These are phyloP conservation scores for Drosophila albomicans DNA, from an alignment of 1,140 invertebrate species.

Conservation along the genomic window DNA sequence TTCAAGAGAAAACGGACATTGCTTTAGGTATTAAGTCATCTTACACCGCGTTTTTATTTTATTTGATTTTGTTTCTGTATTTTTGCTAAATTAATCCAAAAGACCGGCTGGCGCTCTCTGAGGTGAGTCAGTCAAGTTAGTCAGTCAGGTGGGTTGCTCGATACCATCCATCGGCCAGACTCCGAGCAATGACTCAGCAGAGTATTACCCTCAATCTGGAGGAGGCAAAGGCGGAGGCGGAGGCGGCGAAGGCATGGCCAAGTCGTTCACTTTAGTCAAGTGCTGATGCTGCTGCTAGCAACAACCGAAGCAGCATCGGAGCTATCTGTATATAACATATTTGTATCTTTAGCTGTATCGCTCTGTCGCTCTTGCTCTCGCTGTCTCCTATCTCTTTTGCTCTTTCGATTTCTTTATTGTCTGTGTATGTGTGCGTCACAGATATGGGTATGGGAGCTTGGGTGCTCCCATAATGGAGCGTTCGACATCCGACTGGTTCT, in stretches of 20 bases:
- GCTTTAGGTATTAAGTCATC: constrained; percentile 72
- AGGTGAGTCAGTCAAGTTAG: constrained; percentile 55
- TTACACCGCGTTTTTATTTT: constrained; percentile 19
- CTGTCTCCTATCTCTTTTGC: not conserved
- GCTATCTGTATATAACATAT: constrained; percentile 32
- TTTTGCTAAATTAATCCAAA: constrained; percentile 49
- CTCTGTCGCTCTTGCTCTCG: constrained; percentile 20
- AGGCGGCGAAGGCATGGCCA: constrained; percentile 36
- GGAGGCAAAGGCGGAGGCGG: constrained; percentile 24
- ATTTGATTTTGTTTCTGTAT: not conserved
- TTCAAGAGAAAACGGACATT: constrained; percentile 61
- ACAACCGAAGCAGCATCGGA: constrained; percentile 17
- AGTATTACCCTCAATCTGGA: constrained; percentile 41
- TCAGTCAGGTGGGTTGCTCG: constrained; percentile 49
- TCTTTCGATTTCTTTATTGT: no score
- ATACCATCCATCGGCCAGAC: constrained; percentile 13
- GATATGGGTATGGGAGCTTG: constrained; percentile 63
- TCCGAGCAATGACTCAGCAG: constrained; percentile 56
- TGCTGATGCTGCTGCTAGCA: constrained; percentile 54
- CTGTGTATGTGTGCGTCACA: constrained; percentile 20
- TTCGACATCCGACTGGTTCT: constrained; percentile 55
- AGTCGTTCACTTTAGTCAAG: constrained; percentile 55
- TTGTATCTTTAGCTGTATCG: constrained; percentile 33
- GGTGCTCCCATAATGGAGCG: constrained; percentile 58
- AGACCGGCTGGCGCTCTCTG: constrained; percentile 58